Percentiles rank a stretch among this genome's conserved stretches.
Conservation (phyloP, 2,888 invertebrate species). For the Yponomeuta evonymella region DNA sequence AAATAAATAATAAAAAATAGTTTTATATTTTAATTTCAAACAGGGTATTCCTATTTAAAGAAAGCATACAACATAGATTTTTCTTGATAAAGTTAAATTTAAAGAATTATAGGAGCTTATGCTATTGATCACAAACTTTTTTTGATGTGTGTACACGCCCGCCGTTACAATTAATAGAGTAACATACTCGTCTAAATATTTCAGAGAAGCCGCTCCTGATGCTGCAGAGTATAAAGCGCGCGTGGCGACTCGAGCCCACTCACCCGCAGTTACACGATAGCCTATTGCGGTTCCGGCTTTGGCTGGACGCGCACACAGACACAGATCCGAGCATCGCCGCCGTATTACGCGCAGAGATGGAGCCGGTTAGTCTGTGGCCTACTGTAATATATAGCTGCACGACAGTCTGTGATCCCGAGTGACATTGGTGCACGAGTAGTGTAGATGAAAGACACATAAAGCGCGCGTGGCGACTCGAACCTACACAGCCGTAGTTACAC, state of each 20-base stretch:
- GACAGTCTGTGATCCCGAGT: too few relatives aligned
- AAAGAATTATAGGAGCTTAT: too few relatives aligned
- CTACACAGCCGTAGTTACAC: constrained; percentile 87
- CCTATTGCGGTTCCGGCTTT: constrained; percentile 82
- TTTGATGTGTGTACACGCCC: too few relatives aligned
- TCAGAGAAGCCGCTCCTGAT: constrained; percentile 92
- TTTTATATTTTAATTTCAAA: too few relatives aligned
- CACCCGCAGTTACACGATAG: constrained; percentile 91
- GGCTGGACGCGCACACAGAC: constrained; percentile 37
- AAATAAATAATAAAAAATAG: too few relatives aligned
- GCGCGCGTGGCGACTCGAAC: constrained; percentile 84
- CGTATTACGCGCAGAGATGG: constrained; percentile 72
- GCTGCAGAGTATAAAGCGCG: constrained; percentile 96
- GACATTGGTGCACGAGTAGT: neutral
- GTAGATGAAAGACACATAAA: neutral
- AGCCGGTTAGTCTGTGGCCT: constrained; percentile 46
- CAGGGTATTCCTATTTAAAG: too few relatives aligned
- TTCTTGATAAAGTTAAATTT: too few relatives aligned
- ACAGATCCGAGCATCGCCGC: constrained; percentile 64
- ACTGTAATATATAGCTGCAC: too few relatives aligned
- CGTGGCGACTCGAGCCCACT: constrained; percentile 80
- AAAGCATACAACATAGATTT: too few relatives aligned
- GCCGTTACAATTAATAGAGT: too few relatives aligned
- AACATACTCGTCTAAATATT: constrained; percentile 21
- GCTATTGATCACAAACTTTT: too few relatives aligned